Evolutionary conservation across 2,113 vertebrate species (phyloP).

Genomic region (Parotia lawesii): DNA sequence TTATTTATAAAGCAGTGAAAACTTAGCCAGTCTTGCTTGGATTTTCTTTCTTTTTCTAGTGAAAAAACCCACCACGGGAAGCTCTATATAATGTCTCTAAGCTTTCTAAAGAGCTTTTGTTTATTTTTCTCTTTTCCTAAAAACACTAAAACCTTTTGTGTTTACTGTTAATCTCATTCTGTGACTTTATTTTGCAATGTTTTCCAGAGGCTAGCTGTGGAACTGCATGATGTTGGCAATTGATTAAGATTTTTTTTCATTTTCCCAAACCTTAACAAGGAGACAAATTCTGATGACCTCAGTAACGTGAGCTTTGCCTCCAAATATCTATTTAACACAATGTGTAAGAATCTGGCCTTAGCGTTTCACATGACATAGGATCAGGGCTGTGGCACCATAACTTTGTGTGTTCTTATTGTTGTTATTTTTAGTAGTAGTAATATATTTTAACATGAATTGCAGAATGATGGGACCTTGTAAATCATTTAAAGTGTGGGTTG

Average conservation of each 20-base stretch:
- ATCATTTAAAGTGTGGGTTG: neutral
- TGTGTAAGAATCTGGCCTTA: neutral
- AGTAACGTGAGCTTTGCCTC: neutral
- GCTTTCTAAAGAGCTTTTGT: neutral
- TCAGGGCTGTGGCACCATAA: neutral
- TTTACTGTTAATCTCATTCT: neutral
- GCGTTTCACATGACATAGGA: neutral
- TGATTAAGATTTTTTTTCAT: neutral
- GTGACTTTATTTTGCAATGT: neutral
- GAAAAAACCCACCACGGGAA: neutral
- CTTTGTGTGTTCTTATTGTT: neutral
- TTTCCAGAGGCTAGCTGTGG: neutral
- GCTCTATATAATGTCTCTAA: neutral
- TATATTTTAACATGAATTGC: neutral
- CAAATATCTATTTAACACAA: neutral
- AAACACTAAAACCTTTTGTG: neutral
- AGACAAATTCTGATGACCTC: neutral
- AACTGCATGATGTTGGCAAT: neutral
- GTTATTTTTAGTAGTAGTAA: neutral
- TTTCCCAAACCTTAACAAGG: neutral
- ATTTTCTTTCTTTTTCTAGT: neutral
- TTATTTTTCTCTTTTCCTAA: neutral
- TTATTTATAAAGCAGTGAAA: conserved; percentile 73
- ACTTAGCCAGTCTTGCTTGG: conserved; percentile 10
- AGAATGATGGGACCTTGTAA: neutral